phyloP scores from a whole-genome alignment of 2,797 vertebrate species.

The Mallotus villosus region DNA sequence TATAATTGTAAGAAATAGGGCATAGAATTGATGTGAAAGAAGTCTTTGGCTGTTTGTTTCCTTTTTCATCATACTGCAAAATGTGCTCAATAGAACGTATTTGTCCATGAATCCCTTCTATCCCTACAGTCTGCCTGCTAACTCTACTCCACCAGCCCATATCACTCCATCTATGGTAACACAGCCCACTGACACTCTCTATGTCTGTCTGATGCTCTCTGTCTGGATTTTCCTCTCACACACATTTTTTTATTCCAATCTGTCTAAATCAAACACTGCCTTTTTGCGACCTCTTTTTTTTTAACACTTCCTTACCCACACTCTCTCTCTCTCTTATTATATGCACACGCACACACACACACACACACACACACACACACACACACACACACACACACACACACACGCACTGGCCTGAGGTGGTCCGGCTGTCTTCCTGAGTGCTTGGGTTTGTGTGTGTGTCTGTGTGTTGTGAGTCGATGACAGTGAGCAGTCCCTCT shows the following conservation, averaged over 20 bases:
- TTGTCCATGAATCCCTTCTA: slow-evolving; percentile 44
- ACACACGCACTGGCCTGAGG: slow-evolving; percentile 7
- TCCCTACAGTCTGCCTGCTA: slow-evolving; percentile 63
- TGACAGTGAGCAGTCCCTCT: background rate
- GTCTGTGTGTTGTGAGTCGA: background rate
- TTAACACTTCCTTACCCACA: background rate
- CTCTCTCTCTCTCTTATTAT: background rate
- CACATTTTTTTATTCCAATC: slow-evolving; percentile 19
- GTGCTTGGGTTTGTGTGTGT: background rate
- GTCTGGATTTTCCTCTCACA: slow-evolving; percentile 39
- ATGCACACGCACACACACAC: background rate
- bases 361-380: slow-evolving; percentile 9
- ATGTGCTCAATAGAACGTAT: no score
- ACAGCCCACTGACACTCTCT: slow-evolving; percentile 47
- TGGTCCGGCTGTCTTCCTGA: background rate
- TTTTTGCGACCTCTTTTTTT: slow-evolving; percentile 3
- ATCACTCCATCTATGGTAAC: slow-evolving; percentile 46
- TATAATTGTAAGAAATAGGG: no score
- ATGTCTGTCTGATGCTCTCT: slow-evolving; percentile 39
- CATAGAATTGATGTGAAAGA: no score
- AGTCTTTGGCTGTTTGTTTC: background rate
- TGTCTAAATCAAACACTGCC: slow-evolving; percentile 11
- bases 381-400: slow-evolving; percentile 33
- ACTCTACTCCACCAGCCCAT: slow-evolving; percentile 46
- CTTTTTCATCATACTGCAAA: no score